These are phyloP conservation scores for Microtus oregoni DNA, from an alignment of 2,113 vertebrate species.

Conservation along the genomic window DNA sequence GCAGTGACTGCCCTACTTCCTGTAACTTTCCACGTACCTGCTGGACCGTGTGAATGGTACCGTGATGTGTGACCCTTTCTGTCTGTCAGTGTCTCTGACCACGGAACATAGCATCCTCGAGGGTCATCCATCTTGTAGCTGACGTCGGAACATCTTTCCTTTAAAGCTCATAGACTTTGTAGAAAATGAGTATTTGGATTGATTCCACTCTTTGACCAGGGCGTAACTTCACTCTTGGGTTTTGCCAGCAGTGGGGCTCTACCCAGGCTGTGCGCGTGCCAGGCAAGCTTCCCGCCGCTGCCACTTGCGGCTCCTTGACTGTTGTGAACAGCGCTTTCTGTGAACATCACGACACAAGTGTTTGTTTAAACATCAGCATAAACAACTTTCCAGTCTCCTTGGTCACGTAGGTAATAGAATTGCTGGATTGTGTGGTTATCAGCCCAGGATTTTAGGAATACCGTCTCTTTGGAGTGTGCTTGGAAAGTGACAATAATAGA, in stretches of 20 bases:
- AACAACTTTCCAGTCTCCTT: background rate
- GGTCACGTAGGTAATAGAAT: background rate
- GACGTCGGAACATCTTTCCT: background rate
- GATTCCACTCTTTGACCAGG: background rate
- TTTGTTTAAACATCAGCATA: background rate
- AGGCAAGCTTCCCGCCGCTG: background rate
- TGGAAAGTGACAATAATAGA: background rate
- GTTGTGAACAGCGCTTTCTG: background rate
- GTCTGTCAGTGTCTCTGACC: background rate
- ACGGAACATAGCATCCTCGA: too few relatives aligned
- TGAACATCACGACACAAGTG: background rate
- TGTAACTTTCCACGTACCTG: background rate
- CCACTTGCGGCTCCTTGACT: background rate
- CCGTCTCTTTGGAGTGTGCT: conserved; percentile 34
- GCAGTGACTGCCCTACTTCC: background rate
- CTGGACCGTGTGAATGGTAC: background rate
- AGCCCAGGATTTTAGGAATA: background rate
- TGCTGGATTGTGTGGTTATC: background rate
- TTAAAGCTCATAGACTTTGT: too few relatives aligned
- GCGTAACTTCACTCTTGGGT: background rate
- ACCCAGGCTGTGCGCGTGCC: background rate
- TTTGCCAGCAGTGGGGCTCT: background rate
- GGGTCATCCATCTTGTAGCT: rapidly evolving
- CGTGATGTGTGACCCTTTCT: too few relatives aligned
- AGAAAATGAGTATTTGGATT: too few relatives aligned